phyloP scores from a whole-genome alignment of 1,140 invertebrate genomes.

The Amphibalanus amphitrite region DNA sequence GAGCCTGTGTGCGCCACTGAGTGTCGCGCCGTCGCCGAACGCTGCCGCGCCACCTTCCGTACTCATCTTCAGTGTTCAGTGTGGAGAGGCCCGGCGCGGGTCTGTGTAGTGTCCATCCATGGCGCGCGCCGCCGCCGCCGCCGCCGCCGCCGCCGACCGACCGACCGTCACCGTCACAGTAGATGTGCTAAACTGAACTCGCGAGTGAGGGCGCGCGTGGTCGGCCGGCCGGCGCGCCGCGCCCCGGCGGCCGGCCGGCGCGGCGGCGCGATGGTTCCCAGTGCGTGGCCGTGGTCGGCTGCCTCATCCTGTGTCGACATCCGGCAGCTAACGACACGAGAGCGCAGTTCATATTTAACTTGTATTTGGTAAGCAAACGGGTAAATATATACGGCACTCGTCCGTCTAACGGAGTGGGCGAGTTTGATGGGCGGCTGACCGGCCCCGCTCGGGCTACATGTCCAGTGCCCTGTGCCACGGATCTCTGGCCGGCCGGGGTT shows the following conservation, averaged over 20 bases:
- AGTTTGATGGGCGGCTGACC: too few species aligned
- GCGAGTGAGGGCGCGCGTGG: background rate
- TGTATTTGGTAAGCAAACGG: background rate
- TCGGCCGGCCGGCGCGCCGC: too few species aligned
- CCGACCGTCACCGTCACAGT: background rate
- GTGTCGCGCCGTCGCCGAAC: too few species aligned
- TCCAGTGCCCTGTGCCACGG: too few species aligned
- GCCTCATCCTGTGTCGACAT: background rate
- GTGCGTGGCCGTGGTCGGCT: too few species aligned
- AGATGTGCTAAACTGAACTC: background rate
- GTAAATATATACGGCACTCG: background rate
- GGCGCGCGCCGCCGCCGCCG: too few species aligned
- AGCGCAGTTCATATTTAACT: background rate
- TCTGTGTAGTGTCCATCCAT: background rate
- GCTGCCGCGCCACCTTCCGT: background rate
- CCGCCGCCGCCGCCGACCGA: too few species aligned
- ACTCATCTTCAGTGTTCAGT: background rate
- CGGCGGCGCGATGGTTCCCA: too few species aligned
- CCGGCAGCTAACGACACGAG: background rate
- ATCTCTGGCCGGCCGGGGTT: too few species aligned
- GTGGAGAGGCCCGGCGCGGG: background rate
- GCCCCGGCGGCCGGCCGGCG: too few species aligned
- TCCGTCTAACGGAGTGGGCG: background rate
- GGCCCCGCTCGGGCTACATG: too few species aligned
- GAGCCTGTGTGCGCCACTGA: too few species aligned